Base-by-base conservation (phyloP, 2,797 vertebrate species). In the Synaphobranchus kaupii region DNA sequence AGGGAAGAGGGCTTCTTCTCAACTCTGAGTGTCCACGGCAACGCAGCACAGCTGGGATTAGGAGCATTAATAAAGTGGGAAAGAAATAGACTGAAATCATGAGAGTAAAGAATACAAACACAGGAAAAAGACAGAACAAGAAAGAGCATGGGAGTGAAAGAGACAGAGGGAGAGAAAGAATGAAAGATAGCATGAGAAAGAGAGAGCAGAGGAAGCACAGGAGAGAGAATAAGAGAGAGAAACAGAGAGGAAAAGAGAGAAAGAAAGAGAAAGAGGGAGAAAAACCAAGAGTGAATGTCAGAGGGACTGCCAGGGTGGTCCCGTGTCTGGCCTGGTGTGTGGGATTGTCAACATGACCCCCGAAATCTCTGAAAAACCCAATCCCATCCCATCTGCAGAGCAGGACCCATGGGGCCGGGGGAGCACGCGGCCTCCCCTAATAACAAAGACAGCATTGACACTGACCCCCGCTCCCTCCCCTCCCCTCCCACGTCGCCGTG, bases 261-360 rank as follows among this genome's bases (percentile, higher is more conserved):
- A 28, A 88, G 81, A 56, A 63, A 73, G 81, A 47, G 73, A 1
- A 17, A 87, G 68, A 82, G 80, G 39, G 50, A 87, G 89, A 71
- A 85, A 31, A 28, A 80, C 56, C 15, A 25, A 78, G 88, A 63
- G 81, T 22, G 66, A 76, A 22, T 54, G 81, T 50, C 71, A 52
- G 81, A 89, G 86, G 84, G 81, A 89, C 92, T 28, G 90, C 87
- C 88, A 90, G 94, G 94, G 94, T 95, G 94, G 94, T 95, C 94
- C 58, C 63, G 84, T 82, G 80, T 86, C 54, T 86, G 87, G 84
- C 83, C 81, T 68, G 85, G 88, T 90, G 87, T 89, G 90, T 87
- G 92, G 90, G 91, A 89, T 92, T 90, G 88, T 93, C 89, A 92
- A 85, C 89, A 86, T 88, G 90, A 91, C 86, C 81, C 86, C 83